Base-by-base conservation (phyloP, 2,888 invertebrate genomes). In the Spisula subtruncata region DNA sequence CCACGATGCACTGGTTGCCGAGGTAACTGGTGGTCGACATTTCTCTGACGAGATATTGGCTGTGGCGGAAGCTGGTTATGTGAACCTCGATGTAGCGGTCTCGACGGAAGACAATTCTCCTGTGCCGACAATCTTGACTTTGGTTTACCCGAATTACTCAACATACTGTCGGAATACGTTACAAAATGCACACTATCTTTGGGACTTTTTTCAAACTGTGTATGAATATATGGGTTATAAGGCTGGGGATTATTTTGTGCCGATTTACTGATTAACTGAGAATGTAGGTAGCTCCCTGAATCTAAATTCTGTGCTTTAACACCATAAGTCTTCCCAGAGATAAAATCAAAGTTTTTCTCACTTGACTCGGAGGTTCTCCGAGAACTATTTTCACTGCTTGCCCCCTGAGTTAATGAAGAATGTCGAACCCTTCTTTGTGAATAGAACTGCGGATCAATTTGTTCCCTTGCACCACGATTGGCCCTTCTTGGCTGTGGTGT, bases 401-500 rank as follows among this genome's bases (percentile, higher is more conserved):
- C 60, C 56, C 83, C 80, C 66, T 81, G 86, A 51, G 85, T 46
- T 81, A 51, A 25, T 32, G 29, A n/a, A 12, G 51, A 20, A 54
- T 85, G 48, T 75, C 85, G 29, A 12, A 16, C 41, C 20, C 29
- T 71, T 20, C 80, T 85, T 48, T 46, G 29, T 14, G 82, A 46
- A 54, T 87, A 82, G 32, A 71, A 29, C 20, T 85, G 32, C 32
- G n/a, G 41, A 14, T 54, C 54, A 18, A 32, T 51, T 80, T 87
- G 83, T 41, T 75, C 87, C 83, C 87, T 54, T 14, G 51, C 29
- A 83, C 66, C 83, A 86, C 85, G 83, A 56, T 80, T 90, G 20
- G 86, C 85, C 71, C 90, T 83, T 71, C 93, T 92, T 14, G 95
- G 95, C 71, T 95, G 95, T 1, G 95, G 95, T 16, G 95, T 95